phyloP scores from a whole-genome alignment of 1,140 invertebrate genomes.

The Rhopalosiphum maidis region DNA sequence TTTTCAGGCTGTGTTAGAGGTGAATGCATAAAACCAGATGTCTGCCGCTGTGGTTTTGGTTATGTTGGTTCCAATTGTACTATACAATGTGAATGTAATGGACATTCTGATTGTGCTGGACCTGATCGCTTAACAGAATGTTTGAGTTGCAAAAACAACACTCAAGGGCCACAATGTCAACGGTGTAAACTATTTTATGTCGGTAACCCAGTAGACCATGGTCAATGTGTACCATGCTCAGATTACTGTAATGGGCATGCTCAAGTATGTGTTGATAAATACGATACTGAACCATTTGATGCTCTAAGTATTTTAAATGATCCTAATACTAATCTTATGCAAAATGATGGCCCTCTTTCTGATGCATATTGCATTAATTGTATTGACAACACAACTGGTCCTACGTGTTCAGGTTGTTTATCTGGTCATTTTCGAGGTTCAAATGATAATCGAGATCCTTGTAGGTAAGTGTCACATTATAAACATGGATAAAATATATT shows the following conservation, averaged over 20 bases:
- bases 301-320: constrained; percentile 57
- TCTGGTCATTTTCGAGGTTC: constrained; percentile 63
- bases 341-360: constrained; percentile 60
- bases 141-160: constrained; percentile 89
- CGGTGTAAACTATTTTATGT: constrained; percentile 72
- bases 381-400: constrained; percentile 82
- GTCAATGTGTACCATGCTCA: constrained; percentile 84
- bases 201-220: constrained; percentile 83
- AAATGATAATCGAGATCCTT: constrained; percentile 57
- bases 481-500: background rate
- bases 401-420: constrained; percentile 84
- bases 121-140: constrained; percentile 83
- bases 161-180: constrained; percentile 68
- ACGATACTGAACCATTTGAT: constrained; percentile 63
- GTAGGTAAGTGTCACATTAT: constrained; percentile 36
- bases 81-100: constrained; percentile 92
- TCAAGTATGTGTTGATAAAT: constrained; percentile 75
- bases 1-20: constrained; percentile 80
- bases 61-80: constrained; percentile 94
- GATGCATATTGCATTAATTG: constrained; percentile 76
- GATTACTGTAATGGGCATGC: constrained; percentile 92
- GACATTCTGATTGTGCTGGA: constrained; percentile 89
- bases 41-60: constrained; percentile 91
- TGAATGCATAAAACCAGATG: constrained; percentile 81
- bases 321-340: constrained; percentile 40